These are phyloP conservation scores for Drosophila ananassae DNA, from an alignment of 1,140 invertebrate genomes.

Conservation along the genomic window DNA sequence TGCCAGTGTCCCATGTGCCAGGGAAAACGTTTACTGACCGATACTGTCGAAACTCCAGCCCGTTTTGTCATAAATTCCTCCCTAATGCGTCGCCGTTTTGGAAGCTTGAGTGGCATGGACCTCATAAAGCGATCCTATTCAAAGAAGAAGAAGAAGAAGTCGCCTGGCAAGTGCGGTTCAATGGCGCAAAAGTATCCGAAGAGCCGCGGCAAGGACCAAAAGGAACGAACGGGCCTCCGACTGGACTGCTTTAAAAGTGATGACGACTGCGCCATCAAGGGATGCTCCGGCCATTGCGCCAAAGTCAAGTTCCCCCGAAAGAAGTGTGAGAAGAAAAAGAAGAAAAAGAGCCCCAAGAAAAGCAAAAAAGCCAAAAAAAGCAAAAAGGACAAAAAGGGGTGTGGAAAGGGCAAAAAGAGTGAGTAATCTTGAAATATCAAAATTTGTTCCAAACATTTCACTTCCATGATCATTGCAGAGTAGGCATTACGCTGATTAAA, in stretches of 20 bases:
- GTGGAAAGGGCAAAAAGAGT: conserved; percentile 15
- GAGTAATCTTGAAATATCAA: not conserved
- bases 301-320: conserved; percentile 43
- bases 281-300: conserved; percentile 25
- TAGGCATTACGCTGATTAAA: conserved; percentile 6
- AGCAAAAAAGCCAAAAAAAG: conserved; percentile 2
- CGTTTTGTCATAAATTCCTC: conserved; percentile 17
- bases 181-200: conserved; percentile 10
- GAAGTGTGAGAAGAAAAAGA: conserved; percentile 42
- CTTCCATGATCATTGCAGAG: conserved; percentile 2
- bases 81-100: conserved; percentile 22
- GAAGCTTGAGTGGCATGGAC: not conserved
- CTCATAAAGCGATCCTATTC: conserved; percentile 11
- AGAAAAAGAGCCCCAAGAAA: not conserved
- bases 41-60: not conserved
- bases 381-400: conserved; percentile 1
- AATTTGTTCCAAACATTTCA: not conserved
- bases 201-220: conserved; percentile 37
- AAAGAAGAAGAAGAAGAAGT: conserved; percentile 19
- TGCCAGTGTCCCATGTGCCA: not conserved
- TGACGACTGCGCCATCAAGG: not conserved
- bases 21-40: too few species aligned
- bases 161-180: conserved; percentile 33
- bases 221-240: conserved; percentile 30
- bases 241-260: conserved; percentile 33